Evolutionary conservation across 2,888 invertebrate genomes (phyloP), one percentile per base, ranked within the genome.

Genomic region (Parelbella ahira): DNA sequence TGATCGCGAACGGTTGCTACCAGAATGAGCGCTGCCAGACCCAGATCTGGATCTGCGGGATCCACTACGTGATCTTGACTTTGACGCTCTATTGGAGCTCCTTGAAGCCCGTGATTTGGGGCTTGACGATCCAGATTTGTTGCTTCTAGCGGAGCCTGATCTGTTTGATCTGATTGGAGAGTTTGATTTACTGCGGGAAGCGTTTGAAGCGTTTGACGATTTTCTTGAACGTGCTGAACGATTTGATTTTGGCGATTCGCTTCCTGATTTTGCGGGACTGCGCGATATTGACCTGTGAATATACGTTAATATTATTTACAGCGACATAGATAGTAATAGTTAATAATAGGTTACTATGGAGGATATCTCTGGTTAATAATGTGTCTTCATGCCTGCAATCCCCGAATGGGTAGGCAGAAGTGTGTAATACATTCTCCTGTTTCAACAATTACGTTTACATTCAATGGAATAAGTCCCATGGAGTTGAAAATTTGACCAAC

Each of bases 101-200:
- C 74, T 80, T 1, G 89, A 88, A 21, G 68, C 77, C 27, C 73
- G 72, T 1, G 89, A 88, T 46, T 76, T 79, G 2, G 78, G 75
- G 32, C 81, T 82, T 2, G 81, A 80, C 9, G 86, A 83, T 3
- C 77, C 81, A 5, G 89, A 89, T 54, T 84, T 87, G 44, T 77
- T 70, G 41, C 89, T 89, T 2, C 66, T 76, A 10, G 74, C 75
- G 4, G 87, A 87, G 2, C 78, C 81, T 2, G 88, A 70, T 58
- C 76, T 65, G 29, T 81, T 74, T 0, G 83, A 82, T 12, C 54
- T 70, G 4, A 63, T 80, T 4, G 82, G 86, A 1, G 87, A 84
- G 48, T 84, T 83, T 0, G 88, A 88, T 51, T 82, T 83, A 60
- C 84, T 83, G 4, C 78, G 65, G 6, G 84, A 83, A 15, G 52